These are phyloP conservation scores for Ylistrum balloti DNA, from an alignment of 1,140 invertebrate species.

Conservation along the genomic window DNA sequence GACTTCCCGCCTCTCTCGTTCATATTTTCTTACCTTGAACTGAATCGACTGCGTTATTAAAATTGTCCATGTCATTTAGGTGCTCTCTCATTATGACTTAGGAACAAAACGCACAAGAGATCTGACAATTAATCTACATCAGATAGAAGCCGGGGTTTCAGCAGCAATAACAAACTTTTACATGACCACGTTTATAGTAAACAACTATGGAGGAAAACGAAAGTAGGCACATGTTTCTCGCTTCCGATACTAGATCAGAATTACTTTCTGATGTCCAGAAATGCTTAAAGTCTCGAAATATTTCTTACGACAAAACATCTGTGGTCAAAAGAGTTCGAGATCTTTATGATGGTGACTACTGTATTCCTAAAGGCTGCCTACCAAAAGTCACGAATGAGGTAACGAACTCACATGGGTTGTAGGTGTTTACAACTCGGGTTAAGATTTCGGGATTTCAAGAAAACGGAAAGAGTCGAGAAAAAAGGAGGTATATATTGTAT, in stretches of 20 bases:
- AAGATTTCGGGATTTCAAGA: too few relatives aligned
- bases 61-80: not conserved
- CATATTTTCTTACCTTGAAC: conserved; percentile 27
- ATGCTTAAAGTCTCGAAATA: conserved; percentile 6
- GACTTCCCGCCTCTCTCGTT: not conserved
- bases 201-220: conserved; percentile 33
- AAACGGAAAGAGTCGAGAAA: too few relatives aligned
- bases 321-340: conserved; percentile 7
- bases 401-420: too few relatives aligned
- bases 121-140: not conserved
- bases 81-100: not conserved
- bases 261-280: not conserved
- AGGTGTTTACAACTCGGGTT: too few relatives aligned
- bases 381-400: not conserved
- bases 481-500: too few relatives aligned
- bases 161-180: not conserved
- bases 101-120: not conserved
- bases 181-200: not conserved
- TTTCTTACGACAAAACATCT: not conserved
- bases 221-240: conserved; percentile 17
- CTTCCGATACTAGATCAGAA: not conserved
- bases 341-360: conserved; percentile 44
- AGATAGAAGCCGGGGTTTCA: not conserved
- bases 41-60: not conserved
- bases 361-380: conserved; percentile 46